Conservation (phyloP, 2,797 vertebrate genomes). For the Xenopus petersii region DNA sequence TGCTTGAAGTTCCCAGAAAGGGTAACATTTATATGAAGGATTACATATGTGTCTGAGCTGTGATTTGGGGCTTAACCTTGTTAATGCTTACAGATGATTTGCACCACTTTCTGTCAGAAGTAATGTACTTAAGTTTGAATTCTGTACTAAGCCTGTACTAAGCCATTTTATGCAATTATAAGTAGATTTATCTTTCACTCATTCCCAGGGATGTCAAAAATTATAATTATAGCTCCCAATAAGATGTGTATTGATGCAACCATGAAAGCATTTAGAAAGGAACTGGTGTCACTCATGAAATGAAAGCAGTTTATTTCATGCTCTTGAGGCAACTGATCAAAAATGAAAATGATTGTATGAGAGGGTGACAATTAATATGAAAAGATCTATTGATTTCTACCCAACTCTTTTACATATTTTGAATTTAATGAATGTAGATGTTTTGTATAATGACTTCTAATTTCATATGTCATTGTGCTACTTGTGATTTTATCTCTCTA, state of each 20-base stretch:
- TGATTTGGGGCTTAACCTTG: too few species aligned
- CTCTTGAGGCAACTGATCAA: neutral
- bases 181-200: slow-evolving; percentile 25
- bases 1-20: too few species aligned
- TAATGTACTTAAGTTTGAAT: slow-evolving; percentile 24
- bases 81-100: too few species aligned
- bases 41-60: too few species aligned
- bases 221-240: slow-evolving; percentile 28
- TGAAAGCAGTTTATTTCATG: slow-evolving; percentile 7
- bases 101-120: slow-evolving; percentile 17
- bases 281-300: slow-evolving; percentile 21
- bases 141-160: slow-evolving; percentile 10
- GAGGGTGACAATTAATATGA: neutral
- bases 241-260: slow-evolving; percentile 12
- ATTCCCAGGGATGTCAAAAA: slow-evolving; percentile 26
- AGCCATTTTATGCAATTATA: slow-evolving; percentile 35
- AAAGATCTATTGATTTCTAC: slow-evolving; percentile 1
- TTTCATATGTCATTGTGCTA: too few species aligned
- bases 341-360: slow-evolving; percentile 11
- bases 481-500: too few species aligned
- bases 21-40: too few species aligned
- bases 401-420: too few species aligned
- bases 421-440: too few species aligned
- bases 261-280: neutral
- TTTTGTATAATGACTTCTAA: too few species aligned